Conservation (phyloP, 2,113 vertebrate species). For the Protobothrops mucrosquamatus region DNA sequence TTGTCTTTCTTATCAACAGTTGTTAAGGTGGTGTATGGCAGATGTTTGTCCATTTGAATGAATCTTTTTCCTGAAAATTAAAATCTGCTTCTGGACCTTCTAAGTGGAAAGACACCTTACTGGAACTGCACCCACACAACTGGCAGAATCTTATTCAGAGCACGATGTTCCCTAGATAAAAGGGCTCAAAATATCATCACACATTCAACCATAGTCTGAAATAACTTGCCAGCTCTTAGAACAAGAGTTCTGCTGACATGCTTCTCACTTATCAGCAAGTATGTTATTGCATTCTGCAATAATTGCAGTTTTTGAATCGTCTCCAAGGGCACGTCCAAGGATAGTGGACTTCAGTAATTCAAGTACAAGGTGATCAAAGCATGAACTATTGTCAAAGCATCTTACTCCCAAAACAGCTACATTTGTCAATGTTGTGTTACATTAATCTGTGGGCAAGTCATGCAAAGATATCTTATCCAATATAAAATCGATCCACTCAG, state of each 20-base stretch:
- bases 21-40: background rate
- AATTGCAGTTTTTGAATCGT: background rate
- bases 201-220: background rate
- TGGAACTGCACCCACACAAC: background rate
- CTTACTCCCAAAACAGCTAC: background rate
- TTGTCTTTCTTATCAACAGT: background rate
- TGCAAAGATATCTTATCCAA: background rate
- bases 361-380: background rate
- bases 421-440: background rate
- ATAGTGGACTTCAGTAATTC: background rate
- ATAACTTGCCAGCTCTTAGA: background rate
- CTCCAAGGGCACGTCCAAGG: background rate
- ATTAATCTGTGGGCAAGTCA: background rate
- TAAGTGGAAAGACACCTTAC: background rate
- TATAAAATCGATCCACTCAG: background rate
- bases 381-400: background rate
- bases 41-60: background rate
- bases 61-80: background rate
- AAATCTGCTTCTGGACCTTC: background rate
- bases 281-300: background rate
- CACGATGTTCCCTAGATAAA: background rate
- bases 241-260: background rate
- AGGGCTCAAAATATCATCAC: background rate
- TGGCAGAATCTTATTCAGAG: background rate
- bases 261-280: background rate